Percentiles rank a stretch among this genome's conserved stretches.
Conservation (phyloP, 2,797 vertebrate species). For the Sarcoramphus papa region DNA sequence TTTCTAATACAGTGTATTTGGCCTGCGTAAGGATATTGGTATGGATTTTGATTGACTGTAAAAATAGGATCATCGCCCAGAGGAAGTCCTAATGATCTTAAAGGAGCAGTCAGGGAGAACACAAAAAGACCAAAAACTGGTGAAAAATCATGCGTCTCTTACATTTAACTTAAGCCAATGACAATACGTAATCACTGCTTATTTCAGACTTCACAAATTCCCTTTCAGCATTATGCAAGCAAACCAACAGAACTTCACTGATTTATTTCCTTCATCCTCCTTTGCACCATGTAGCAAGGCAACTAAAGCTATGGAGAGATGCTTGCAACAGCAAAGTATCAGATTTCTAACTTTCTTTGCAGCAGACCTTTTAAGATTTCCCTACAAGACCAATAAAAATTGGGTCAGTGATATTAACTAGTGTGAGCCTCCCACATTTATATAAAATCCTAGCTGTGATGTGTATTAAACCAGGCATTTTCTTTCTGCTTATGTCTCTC, state of each 20-base stretch:
- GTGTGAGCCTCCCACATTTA: neutral
- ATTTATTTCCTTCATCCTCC: neutral
- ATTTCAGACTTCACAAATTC: neutral
- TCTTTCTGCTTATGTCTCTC: neutral
- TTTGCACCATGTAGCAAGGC: neutral
- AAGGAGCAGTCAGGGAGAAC: neutral
- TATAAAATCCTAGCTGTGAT: neutral
- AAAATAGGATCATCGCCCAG: conserved; percentile 31
- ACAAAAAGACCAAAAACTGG: neutral
- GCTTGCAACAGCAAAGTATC: neutral
- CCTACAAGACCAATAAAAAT: conserved; percentile 26
- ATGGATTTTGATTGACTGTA: conserved; percentile 49
- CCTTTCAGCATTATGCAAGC: neutral
- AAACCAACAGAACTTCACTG: neutral
- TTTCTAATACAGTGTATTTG: conserved; percentile 1
- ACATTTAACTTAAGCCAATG: neutral
- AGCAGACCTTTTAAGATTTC: conserved; percentile 16
- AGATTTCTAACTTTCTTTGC: conserved; percentile 25
- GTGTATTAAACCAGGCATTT: neutral
- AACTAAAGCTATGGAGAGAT: neutral
- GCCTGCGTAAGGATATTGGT: neutral
- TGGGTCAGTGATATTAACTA: conserved; percentile 22
- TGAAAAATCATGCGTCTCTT: neutral
- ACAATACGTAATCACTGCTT: neutral
- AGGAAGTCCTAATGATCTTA: conserved; percentile 34